These are phyloP conservation scores for Netta rufina DNA, from an alignment of 2,797 vertebrate genomes.

Conservation along the genomic window DNA sequence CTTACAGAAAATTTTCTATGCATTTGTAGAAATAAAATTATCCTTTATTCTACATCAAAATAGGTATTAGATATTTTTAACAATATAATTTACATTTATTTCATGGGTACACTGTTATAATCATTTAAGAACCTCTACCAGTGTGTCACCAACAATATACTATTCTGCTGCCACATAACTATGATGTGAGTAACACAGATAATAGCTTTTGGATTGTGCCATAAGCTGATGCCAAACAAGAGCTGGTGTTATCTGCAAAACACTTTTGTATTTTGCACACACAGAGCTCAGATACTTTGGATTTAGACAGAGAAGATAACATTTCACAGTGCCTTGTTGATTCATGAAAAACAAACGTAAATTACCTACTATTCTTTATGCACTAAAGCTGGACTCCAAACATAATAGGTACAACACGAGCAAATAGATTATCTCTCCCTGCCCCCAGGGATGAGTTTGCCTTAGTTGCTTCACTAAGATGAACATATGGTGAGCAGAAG, in stretches of 20 bases:
- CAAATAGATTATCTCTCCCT: neutral
- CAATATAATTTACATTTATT: neutral
- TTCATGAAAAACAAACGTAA: neutral
- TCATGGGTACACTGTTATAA: neutral
- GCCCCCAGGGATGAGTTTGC: accelerated
- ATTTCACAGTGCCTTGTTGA: neutral
- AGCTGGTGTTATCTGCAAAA: neutral
- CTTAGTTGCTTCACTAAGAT: neutral
- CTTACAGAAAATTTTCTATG: neutral
- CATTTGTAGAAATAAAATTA: neutral
- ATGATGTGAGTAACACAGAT: neutral
- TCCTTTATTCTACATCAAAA: neutral
- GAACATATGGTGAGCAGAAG: neutral
- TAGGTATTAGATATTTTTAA: neutral
- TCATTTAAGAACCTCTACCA: neutral
- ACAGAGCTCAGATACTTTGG: neutral
- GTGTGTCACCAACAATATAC: neutral
- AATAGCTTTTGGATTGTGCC: neutral
- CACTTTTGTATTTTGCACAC: neutral
- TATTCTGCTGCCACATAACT: neutral
- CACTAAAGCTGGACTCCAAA: neutral
- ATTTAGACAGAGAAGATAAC: neutral
- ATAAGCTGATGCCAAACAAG: neutral
- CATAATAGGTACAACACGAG: neutral
- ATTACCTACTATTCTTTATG: neutral